These are phyloP conservation scores for Diaphora mendica DNA, from an alignment of 2,888 invertebrate species.

Conservation along the genomic window DNA sequence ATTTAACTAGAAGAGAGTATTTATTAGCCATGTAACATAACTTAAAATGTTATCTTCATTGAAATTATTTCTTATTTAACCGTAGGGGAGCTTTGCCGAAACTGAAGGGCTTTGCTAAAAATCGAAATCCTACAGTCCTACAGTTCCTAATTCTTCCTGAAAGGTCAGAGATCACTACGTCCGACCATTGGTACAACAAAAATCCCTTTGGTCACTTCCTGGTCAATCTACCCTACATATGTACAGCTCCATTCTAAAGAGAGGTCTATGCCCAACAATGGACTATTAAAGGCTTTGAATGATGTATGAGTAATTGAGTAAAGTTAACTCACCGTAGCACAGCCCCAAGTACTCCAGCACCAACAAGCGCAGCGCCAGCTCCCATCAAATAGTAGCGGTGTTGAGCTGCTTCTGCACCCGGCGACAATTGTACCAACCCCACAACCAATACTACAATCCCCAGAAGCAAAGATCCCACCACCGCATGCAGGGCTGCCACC, in stretches of 20 bases:
- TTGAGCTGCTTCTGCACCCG: conserved; percentile 91
- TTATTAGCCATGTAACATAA: neutral
- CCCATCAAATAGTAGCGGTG: conserved; percentile 90
- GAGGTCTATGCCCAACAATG: no score
- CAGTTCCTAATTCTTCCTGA: no score
- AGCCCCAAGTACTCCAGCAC: conserved; percentile 88
- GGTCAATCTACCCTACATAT: neutral
- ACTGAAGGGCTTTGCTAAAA: no score
- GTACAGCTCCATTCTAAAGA: no score
- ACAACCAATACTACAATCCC: conserved; percentile 91
- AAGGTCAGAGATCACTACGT: neutral
- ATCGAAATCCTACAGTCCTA: no score
- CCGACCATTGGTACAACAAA: neutral
- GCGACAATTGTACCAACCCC: conserved; percentile 91
- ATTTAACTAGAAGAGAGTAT: neutral
- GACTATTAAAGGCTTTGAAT: neutral
- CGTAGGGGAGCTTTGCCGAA: no score
- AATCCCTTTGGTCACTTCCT: neutral
- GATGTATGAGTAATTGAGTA: neutral
- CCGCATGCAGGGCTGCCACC: conserved; percentile 91
- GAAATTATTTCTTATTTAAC: no score
- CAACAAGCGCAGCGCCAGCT: conserved; percentile 88
- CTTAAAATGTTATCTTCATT: neutral
- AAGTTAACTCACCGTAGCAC: conserved; percentile 83
- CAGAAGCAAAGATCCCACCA: conserved; percentile 90